Conservation (phyloP, 2,797 vertebrate species). For the Schizothorax lantsangensis region DNA sequence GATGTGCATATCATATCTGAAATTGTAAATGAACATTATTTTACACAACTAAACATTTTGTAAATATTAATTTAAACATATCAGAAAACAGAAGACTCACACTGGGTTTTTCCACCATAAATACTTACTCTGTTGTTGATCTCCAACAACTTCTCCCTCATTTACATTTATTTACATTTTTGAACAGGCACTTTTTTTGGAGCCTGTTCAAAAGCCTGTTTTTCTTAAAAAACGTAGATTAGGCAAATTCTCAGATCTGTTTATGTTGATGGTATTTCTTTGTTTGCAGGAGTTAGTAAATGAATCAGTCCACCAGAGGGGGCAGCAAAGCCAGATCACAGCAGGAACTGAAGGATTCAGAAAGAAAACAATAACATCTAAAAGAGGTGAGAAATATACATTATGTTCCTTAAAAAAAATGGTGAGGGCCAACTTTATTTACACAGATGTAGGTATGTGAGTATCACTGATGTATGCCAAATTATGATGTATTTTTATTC, state of each 20-base stretch:
- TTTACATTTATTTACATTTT: background rate
- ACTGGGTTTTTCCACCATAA: background rate
- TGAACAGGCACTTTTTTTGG: background rate
- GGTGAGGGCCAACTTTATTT: background rate
- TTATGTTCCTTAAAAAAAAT: background rate
- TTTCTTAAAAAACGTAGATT: background rate
- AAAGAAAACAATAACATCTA: slow-evolving; percentile 7
- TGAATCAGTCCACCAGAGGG: slow-evolving; percentile 39
- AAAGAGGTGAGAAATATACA: background rate
- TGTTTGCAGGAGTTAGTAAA: slow-evolving; percentile 8
- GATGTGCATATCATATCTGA: background rate
- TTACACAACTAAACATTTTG: background rate
- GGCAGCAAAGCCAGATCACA: slow-evolving; percentile 28
- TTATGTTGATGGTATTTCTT: background rate
- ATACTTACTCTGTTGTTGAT: background rate
- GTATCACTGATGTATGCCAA: background rate
- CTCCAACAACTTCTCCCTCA: background rate
- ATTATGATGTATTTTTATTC: background rate
- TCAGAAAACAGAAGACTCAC: background rate
- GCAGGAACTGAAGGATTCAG: background rate
- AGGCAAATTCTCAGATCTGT: background rate
- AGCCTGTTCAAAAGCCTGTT: no score
- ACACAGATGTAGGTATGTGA: background rate
- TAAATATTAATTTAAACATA: background rate
- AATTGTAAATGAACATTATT: background rate